phyloP scores from a whole-genome alignment of 2,113 vertebrate genomes.

The Oceanites oceanicus region DNA sequence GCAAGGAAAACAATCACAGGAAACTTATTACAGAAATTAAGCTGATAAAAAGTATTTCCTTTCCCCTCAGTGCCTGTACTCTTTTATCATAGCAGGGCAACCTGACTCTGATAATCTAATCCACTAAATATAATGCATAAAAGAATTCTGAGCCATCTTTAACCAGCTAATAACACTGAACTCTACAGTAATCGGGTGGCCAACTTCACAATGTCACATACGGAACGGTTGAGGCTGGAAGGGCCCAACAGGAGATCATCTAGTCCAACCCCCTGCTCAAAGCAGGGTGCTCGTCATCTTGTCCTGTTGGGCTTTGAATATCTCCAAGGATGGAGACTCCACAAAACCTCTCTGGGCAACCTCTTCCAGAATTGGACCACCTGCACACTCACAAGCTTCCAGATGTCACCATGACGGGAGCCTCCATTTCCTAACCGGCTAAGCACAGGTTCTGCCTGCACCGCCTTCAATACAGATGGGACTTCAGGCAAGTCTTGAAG shows the following conservation, averaged over 20 bases:
- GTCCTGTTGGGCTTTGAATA: accelerated
- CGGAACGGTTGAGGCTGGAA: background rate
- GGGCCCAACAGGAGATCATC: accelerated
- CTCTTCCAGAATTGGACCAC: background rate
- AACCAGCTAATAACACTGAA: constrained; percentile 14
- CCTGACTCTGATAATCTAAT: background rate
- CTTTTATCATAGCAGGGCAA: constrained; percentile 13
- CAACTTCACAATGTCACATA: background rate
- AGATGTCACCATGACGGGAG: background rate
- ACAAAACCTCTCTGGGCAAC: background rate
- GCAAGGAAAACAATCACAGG: background rate
- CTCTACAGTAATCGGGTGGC: background rate
- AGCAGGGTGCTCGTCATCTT: background rate
- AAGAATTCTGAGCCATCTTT: constrained; percentile 10
- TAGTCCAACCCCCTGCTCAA: background rate
- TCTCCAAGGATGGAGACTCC: background rate
- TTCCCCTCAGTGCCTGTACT: background rate
- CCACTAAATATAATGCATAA: background rate
- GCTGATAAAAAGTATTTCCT: constrained; percentile 33
- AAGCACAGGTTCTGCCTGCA: background rate
- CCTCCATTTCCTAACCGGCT: background rate
- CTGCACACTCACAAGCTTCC: background rate
- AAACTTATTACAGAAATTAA: constrained; percentile 48
- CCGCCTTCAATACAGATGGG: background rate
- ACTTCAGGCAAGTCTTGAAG: background rate